These are phyloP conservation scores for Selene dorsalis DNA, from an alignment of 2,797 vertebrate genomes.

Conservation along the genomic window DNA sequence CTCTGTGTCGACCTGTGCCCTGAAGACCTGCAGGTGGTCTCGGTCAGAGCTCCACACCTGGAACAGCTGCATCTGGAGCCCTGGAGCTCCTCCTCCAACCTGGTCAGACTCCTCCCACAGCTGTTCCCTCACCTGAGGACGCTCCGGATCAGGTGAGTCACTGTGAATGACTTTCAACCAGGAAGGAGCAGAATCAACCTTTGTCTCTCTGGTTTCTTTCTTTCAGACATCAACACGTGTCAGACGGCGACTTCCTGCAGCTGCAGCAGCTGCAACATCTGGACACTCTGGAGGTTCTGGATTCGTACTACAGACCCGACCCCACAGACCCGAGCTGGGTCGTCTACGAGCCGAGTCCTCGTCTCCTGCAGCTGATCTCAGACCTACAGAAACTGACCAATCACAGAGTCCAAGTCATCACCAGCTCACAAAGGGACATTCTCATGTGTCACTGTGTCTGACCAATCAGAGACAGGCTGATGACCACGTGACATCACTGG, in stretches of 20 bases:
- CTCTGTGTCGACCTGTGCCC: conserved; percentile 61
- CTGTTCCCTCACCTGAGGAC: conserved; percentile 61
- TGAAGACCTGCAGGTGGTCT: conserved; percentile 57
- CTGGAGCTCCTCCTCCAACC: conserved; percentile 61
- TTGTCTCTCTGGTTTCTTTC: accelerated
- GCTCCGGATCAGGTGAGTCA: too few relatives aligned
- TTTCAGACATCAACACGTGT: conserved; percentile 59
- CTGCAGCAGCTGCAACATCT: conserved; percentile 51
- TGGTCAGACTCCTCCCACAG: conserved; percentile 57
- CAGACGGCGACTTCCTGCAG: conserved; percentile 52
- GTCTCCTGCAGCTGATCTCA: conserved; percentile 37
- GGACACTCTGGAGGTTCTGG: conserved; percentile 54
- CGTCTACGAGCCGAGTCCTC: conserved; percentile 47
- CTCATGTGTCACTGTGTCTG: conserved; percentile 59
- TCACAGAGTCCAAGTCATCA: conserved; percentile 60
- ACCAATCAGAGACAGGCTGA: conserved; percentile 13
- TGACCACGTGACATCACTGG: too few relatives aligned
- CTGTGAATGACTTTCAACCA: too few relatives aligned
- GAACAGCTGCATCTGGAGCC: conserved; percentile 68
- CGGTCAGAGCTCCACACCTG: conserved; percentile 43
- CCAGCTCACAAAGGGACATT: conserved; percentile 23
- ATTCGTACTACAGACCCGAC: conserved; percentile 57
- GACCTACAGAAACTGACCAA: conserved; percentile 49
- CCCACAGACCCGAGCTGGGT: conserved; percentile 7
- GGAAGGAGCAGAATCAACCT: too few relatives aligned